A percentile compares a stretch with the other conserved stretches of the same genome.
Evolutionary conservation across 1,140 invertebrate species (phyloP).

Genomic region (Heterodera schachtii): DNA sequence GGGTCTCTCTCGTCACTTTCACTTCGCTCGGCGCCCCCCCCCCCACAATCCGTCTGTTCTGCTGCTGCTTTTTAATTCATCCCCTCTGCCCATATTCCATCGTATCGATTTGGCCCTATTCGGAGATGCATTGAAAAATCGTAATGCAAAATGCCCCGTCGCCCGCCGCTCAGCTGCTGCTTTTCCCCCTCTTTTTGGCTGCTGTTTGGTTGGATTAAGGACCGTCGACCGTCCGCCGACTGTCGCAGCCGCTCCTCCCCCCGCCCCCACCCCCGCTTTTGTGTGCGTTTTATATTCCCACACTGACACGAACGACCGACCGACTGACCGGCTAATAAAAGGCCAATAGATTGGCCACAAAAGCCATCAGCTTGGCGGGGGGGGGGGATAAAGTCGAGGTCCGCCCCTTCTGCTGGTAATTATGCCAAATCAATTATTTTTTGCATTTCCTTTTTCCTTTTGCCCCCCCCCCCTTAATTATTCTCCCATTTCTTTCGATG

Average conservation of each 20-base stretch:
- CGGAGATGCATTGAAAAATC: conserved; percentile 11
- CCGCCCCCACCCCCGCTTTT: too few relatives aligned
- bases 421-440: too few relatives aligned
- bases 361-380: too few relatives aligned
- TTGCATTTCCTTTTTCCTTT: too few relatives aligned
- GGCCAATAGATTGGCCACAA: not conserved
- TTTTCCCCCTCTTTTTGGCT: too few relatives aligned
- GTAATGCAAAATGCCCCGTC: conserved; percentile 8
- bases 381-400: too few relatives aligned
- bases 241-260: too few relatives aligned
- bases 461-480: too few relatives aligned
- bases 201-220: not conserved
- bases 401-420: too few relatives aligned
- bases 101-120: conserved; percentile 7
- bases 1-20: not conserved
- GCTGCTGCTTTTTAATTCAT: not conserved
- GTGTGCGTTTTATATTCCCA: not conserved
- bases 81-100: not conserved
- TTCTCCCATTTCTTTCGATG: too few relatives aligned
- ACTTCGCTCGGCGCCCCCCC: not conserved
- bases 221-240: too few relatives aligned
- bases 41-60: not conserved
- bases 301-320: not conserved
- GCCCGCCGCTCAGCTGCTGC: not conserved
- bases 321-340: not conserved